Evolutionary conservation across 2,888 invertebrate species (phyloP).

Genomic region (Flexamia atlantica): DNA sequence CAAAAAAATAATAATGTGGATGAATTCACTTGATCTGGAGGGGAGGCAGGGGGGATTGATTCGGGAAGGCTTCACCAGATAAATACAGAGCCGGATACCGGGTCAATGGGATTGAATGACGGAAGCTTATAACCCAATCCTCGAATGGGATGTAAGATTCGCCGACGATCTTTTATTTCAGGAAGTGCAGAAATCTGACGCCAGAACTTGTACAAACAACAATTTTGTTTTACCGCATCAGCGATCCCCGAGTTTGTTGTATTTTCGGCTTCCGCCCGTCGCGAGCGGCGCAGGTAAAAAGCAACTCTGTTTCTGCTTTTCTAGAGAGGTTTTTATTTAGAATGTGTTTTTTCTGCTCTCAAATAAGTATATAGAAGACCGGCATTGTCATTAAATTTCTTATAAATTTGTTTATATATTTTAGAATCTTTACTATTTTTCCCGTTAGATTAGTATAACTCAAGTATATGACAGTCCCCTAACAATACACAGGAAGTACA

Average conservation of each 20-base stretch:
- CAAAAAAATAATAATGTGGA: too few species aligned
- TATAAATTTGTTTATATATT: too few species aligned
- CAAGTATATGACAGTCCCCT: too few species aligned
- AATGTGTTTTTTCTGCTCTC: too few species aligned
- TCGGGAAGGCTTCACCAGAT: neutral
- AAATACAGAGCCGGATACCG: conserved; percentile 47
- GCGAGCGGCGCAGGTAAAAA: neutral
- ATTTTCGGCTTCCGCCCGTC: conserved; percentile 17
- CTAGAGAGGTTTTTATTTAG: too few species aligned
- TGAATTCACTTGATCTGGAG: too few species aligned
- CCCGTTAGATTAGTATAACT: too few species aligned
- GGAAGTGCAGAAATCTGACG: conserved; percentile 60
- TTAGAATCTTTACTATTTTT: too few species aligned
- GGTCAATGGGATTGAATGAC: conserved; percentile 50
- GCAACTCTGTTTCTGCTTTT: neutral
- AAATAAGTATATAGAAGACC: too few species aligned
- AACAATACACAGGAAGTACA: too few species aligned
- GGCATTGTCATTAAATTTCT: too few species aligned
- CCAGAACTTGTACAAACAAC: conserved; percentile 59
- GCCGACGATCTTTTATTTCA: conserved; percentile 57
- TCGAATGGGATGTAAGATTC: conserved; percentile 38
- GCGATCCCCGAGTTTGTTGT: conserved; percentile 41
- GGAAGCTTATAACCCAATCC: conserved; percentile 51
- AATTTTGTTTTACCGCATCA: conserved; percentile 57
- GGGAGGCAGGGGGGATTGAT: neutral